A percentile compares a stretch with the other conserved stretches of the same genome.
phyloP scores from a whole-genome alignment of 2,888 invertebrate genomes.

The Augochlorella aurata region DNA sequence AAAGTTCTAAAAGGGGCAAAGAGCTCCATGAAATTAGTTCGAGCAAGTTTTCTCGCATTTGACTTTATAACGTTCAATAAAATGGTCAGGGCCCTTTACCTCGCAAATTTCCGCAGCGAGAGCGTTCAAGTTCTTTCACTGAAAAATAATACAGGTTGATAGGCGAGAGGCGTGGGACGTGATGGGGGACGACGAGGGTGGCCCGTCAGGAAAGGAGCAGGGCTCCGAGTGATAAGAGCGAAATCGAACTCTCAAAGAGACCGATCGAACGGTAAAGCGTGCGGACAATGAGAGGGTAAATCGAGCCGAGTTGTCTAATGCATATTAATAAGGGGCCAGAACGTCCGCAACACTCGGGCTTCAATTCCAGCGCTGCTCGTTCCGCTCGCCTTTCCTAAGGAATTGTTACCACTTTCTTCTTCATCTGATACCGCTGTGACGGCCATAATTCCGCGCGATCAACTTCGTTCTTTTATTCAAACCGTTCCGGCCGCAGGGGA shows the following conservation, averaged over 20 bases:
- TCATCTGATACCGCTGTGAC: slow-evolving; percentile 9
- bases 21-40: slow-evolving; percentile 38
- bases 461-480: slow-evolving; percentile 33
- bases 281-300: slow-evolving; percentile 75
- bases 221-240: slow-evolving; percentile 59
- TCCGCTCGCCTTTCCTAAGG: slow-evolving; percentile 31
- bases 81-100: slow-evolving; percentile 45
- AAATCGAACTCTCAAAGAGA: slow-evolving; percentile 71
- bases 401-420: slow-evolving; percentile 35
- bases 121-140: slow-evolving; percentile 34
- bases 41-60: slow-evolving; percentile 50
- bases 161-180: slow-evolving; percentile 9
- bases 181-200: background rate
- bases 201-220: slow-evolving; percentile 30
- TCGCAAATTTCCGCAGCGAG: slow-evolving; percentile 49
- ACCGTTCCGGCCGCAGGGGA: background rate
- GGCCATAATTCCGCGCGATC: slow-evolving; percentile 38
- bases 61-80: slow-evolving; percentile 56
- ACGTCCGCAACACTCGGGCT: slow-evolving; percentile 60
- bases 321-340: slow-evolving; percentile 74
- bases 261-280: slow-evolving; percentile 71
- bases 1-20: slow-evolving; percentile 36
- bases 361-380: slow-evolving; percentile 52
- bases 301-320: slow-evolving; percentile 73
- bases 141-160: slow-evolving; percentile 49